phyloP scores from a whole-genome alignment of 2,113 vertebrate genomes.

The Talpa occidentalis region DNA sequence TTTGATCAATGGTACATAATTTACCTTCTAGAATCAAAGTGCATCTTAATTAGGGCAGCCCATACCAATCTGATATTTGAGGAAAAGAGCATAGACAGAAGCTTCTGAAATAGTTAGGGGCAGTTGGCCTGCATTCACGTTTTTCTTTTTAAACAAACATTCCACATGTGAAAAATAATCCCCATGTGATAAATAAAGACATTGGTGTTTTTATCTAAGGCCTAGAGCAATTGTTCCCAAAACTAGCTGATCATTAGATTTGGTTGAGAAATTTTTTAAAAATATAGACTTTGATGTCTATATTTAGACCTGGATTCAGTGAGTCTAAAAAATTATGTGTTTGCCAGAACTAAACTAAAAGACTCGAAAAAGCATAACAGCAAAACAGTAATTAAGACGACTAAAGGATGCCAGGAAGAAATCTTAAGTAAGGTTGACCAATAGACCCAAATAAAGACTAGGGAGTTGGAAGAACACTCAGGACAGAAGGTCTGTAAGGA shows the following conservation, averaged over 20 bases:
- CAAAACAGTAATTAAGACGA: constrained; percentile 57
- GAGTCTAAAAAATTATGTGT: constrained; percentile 28
- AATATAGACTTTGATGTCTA: constrained; percentile 15
- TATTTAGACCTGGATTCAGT: constrained; percentile 53
- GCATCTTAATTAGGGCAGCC: constrained; percentile 51
- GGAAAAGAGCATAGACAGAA: background rate
- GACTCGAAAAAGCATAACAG: constrained; percentile 5
- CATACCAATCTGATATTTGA: background rate
- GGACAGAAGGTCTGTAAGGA: background rate
- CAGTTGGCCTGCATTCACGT: background rate
- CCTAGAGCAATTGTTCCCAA: constrained; percentile 27
- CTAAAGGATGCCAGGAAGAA: constrained; percentile 39
- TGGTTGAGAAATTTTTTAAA: constrained; percentile 4
- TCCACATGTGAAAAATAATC: constrained; percentile 43
- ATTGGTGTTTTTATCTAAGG: background rate
- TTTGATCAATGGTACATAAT: constrained; percentile 51
- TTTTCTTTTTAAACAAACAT: constrained; percentile 48
- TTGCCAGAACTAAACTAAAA: constrained; percentile 56
- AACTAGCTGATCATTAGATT: constrained; percentile 39
- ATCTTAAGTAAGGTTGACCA: constrained; percentile 16
- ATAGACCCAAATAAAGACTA: background rate
- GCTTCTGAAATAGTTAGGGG: background rate
- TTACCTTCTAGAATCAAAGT: constrained; percentile 67
- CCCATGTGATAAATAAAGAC: constrained; percentile 39
- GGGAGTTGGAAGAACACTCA: background rate